Conservation (phyloP, 1,140 invertebrate species). For the Leptinotarsa defecta region DNA sequence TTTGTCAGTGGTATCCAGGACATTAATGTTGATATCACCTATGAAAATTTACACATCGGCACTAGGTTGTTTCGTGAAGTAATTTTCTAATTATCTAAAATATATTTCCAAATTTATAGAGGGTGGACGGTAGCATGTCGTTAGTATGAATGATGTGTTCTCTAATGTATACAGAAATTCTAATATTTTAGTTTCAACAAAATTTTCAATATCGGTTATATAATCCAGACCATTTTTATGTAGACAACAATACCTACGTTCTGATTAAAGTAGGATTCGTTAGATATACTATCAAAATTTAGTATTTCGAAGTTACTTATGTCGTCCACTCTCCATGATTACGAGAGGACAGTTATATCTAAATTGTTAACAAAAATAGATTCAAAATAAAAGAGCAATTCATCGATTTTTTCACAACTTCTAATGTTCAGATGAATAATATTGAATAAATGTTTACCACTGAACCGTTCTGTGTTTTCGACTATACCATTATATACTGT, state of each 20-base stretch:
- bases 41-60: neutral
- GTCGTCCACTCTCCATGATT: neutral
- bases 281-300: neutral
- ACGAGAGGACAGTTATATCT: neutral
- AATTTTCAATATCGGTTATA: neutral
- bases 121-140: neutral
- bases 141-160: too few relatives aligned
- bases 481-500: neutral
- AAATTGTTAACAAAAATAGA: neutral
- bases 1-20: conserved; percentile 1
- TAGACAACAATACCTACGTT: too few relatives aligned
- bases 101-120: neutral
- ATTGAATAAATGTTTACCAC: neutral
- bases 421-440: neutral
- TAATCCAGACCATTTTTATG: neutral
- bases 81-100: neutral
- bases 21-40: neutral
- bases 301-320: neutral
- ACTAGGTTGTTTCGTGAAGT: neutral
- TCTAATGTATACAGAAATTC: too few relatives aligned
- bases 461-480: neutral
- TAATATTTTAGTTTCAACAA: neutral
- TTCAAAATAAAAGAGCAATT: neutral
- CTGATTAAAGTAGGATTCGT: too few relatives aligned
- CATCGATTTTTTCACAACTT: neutral